Base-by-base conservation (phyloP, 2,888 invertebrate species). In the Morpho achilles region DNA sequence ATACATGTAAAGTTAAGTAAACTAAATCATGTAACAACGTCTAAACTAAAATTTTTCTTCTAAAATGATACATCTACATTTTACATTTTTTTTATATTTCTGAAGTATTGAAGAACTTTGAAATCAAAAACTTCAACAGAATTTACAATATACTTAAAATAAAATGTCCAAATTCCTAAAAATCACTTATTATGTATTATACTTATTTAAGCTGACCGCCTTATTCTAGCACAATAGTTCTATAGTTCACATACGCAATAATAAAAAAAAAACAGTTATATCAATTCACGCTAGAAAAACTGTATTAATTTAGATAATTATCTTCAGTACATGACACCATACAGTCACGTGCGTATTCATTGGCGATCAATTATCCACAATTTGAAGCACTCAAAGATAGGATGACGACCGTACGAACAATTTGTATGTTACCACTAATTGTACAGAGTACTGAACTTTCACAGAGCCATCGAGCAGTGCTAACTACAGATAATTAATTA, bases 281-380 rank as follows among this genome's bases (percentile, higher is more conserved):
- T 45, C 32, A 53, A 8, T 45, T 32, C 45, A 40, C 44, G 44
- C 22, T 44, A 16, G 32, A 48, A 48, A 52, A 53, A 53, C 43
- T 41, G 41, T 45, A 46, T 50, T 54, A 53, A 53, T 56, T 59
- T n/a, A 56, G 45, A 54, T 55, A 56, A 51, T 59, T 59, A 61
- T 46, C 41, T 52, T 23, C 47, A 16, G 23, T 7, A 47, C 54
- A 48, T 53, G 58, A 61, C 57, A 60, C 62, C 68, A 67, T 70
- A 65, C 67, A 61, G 77, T 76, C 78, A 76, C 75, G 76, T 79
- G 77, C 73, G 69, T 71, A 74, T 75, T 80, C 77, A 82, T 84
- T 82, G 80, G 72, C 71, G 79, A 87, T 81, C 85, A 87, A 87
- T 87, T 87, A 87, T 79, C 77, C 71, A 72, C 80, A 83, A 87